Evolutionary conservation across 2,888 invertebrate species (phyloP).

Genomic region (Griposia aprilina): DNA sequence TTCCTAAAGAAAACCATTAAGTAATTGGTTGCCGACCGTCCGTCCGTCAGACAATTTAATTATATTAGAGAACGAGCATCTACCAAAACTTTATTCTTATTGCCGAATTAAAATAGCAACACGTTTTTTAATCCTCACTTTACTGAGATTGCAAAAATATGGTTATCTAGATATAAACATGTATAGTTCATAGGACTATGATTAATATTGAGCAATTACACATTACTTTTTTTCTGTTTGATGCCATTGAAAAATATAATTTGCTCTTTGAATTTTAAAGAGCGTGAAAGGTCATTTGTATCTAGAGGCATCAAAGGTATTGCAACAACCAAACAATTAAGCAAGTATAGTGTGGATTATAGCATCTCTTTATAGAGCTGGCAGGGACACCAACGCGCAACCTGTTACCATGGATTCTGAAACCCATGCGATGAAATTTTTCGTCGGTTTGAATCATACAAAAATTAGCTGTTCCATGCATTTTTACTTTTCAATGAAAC

Average conservation of each 20-base stretch:
- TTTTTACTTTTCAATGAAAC: too few relatives aligned
- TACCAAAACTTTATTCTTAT: slow-evolving; percentile 41
- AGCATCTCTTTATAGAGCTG: too few relatives aligned
- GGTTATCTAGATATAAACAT: background rate
- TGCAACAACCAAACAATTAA: too few relatives aligned
- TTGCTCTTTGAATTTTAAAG: background rate
- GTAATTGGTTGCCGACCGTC: slow-evolving; percentile 50
- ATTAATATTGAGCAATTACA: background rate
- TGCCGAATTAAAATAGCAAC: slow-evolving; percentile 22
- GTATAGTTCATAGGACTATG: background rate
- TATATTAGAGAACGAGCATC: slow-evolving; percentile 40
- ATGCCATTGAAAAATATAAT: background rate
- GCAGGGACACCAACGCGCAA: too few relatives aligned
- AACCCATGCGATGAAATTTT: too few relatives aligned
- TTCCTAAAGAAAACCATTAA: slow-evolving; percentile 51
- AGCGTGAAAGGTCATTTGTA: background rate
- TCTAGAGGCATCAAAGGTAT: background rate
- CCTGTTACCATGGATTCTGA: too few relatives aligned
- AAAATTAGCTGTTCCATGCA: too few relatives aligned
- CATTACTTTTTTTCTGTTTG: background rate
- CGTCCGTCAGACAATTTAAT: slow-evolving; percentile 46
- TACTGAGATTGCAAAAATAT: slow-evolving; percentile 6
- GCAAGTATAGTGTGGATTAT: too few relatives aligned
- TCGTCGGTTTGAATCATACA: too few relatives aligned
- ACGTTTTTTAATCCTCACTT: slow-evolving; percentile 10